Evolutionary conservation across 2,113 vertebrate species (phyloP).

Genomic region (Psettodes erumei): DNA sequence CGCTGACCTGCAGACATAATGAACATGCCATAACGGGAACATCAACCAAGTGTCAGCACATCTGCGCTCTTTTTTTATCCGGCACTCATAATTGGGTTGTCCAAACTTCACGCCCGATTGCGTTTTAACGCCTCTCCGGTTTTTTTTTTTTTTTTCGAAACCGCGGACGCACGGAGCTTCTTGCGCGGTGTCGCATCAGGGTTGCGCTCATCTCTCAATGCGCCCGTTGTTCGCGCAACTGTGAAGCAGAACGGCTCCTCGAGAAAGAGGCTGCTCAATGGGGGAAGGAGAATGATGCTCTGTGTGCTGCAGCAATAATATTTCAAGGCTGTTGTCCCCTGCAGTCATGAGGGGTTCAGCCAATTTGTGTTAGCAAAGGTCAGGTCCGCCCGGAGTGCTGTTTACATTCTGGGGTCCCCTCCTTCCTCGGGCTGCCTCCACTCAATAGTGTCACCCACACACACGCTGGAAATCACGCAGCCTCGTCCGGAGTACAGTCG

Average conservation of each 20-base stretch:
- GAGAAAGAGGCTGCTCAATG: slow-evolving; percentile 46
- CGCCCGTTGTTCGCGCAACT: slow-evolving; percentile 47
- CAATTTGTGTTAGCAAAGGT: slow-evolving; percentile 72
- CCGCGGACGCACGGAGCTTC: slow-evolving; percentile 22
- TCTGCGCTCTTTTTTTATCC: slow-evolving; percentile 21
- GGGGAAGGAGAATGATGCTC: slow-evolving; percentile 53
- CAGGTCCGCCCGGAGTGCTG: slow-evolving; percentile 72
- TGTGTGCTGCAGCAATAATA: slow-evolving; percentile 67
- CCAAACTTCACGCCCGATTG: slow-evolving; percentile 28
- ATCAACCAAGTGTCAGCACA: slow-evolving; percentile 28
- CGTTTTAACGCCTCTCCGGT: slow-evolving; percentile 12
- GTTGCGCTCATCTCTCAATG: slow-evolving; percentile 44
- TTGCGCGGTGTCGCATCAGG: slow-evolving; percentile 45
- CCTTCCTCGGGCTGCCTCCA: slow-evolving; percentile 47
- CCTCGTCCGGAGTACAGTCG: slow-evolving; percentile 51
- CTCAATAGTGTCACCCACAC: slow-evolving; percentile 63
- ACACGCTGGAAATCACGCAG: slow-evolving; percentile 62
- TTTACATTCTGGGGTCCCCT: slow-evolving; percentile 73
- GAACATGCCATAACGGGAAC: slow-evolving; percentile 9
- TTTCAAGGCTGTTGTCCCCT: slow-evolving; percentile 69
- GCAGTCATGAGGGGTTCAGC: slow-evolving; percentile 63
- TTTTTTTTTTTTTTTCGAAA: slow-evolving; percentile 39
- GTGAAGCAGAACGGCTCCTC: slow-evolving; percentile 35
- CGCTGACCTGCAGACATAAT: neutral
- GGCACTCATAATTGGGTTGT: slow-evolving; percentile 21